These are phyloP conservation scores for Gavialis gangeticus DNA, from an alignment of 2,113 vertebrate species.

Conservation along the genomic window DNA sequence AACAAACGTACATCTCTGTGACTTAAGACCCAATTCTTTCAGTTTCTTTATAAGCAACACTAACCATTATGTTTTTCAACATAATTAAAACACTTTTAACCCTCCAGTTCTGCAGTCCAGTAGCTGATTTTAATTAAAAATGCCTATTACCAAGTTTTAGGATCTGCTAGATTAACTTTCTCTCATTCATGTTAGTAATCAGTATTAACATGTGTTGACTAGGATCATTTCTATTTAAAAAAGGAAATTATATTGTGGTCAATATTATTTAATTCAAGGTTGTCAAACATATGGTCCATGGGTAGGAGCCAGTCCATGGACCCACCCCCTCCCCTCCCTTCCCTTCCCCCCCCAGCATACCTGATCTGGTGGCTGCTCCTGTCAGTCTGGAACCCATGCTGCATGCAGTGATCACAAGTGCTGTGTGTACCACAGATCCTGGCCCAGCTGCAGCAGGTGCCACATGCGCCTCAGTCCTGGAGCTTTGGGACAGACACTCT, in stretches of 20 bases:
- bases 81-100: not conserved
- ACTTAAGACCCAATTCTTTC: not conserved
- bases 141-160: not conserved
- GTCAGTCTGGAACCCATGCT: too few species aligned
- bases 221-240: not conserved
- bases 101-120: not conserved
- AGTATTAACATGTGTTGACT: not conserved
- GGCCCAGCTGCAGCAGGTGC: too few species aligned
- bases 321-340: too few species aligned
- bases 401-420: too few species aligned
- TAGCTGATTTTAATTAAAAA: slow-evolving; percentile 19
- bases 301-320: too few species aligned
- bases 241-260: slow-evolving; percentile 17
- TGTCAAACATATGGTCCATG: too few species aligned
- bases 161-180: not conserved
- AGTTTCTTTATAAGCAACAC: not conserved
- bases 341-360: too few species aligned
- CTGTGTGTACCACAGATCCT: too few species aligned
- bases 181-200: slow-evolving; percentile 7
- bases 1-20: not conserved
- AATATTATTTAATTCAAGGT: not conserved
- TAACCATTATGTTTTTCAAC: not conserved
- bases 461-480: too few species aligned
- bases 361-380: too few species aligned
- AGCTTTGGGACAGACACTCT: too few species aligned